Base-by-base conservation (phyloP, 37 sponge, comb jelly and placozoan species). In the Beroe forskalii region DNA sequence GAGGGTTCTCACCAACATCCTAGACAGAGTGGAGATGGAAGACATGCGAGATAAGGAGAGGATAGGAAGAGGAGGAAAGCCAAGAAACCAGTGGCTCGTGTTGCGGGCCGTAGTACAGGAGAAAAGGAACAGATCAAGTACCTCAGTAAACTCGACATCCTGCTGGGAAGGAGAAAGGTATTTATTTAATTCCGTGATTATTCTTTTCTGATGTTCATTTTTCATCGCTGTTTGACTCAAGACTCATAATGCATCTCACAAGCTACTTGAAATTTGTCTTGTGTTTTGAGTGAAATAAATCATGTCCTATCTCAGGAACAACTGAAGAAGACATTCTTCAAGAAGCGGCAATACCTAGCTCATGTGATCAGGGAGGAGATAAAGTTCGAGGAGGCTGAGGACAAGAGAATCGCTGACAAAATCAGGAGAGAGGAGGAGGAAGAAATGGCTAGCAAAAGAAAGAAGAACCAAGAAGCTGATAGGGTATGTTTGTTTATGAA, bases 121-220 rank as follows among this genome's bases (percentile, higher is more conserved):
- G 86, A 80, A 25, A 80, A 44, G 86, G 86, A 80, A 80, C 86
- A 80, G 86, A 80, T 80, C 31, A 41, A 44, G 27, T 80, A 80
- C 55, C 40, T 80, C 3, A 37, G 86, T 12, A 80, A 80, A 80
- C 86, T 80, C 19, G 86, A 80, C 55, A 80, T 80, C 42, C 86
- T 80, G 14, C 86, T 80, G 8, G 86, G 86, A 12, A 43, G 86
- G 0, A 9, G 86, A 44, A 80, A 80, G 86, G 86, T 80, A 44
- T 24, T 4, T 43, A 41, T 44, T 55, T 17, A 55, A 55, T 55
- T 55, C 60, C 9, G 17, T 55, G 60, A 19, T 55, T 55, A 9
- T 55, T 55, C 17, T 55, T 55, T 9, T 55, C 17, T 55, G 17
- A 55, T 55, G 60, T 55, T 55, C 60, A 55, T 55, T 19, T 55